Percentiles rank a stretch among this genome's conserved stretches.
These are phyloP conservation scores for Istiophorus platypterus DNA, from an alignment of 2,113 vertebrate species.

Conservation along the genomic window DNA sequence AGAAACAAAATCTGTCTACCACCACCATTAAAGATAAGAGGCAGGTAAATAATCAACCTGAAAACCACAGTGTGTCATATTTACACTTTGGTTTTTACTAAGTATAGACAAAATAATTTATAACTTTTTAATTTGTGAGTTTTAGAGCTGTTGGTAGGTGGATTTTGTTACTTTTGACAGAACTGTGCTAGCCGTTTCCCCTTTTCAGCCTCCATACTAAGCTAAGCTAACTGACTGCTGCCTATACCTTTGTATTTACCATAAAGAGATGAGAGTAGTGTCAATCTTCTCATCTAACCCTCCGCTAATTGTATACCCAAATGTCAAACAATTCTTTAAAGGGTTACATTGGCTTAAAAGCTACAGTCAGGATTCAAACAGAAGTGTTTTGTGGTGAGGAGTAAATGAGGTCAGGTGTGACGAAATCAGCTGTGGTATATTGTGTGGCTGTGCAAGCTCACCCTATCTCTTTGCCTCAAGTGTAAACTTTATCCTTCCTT, in stretches of 20 bases:
- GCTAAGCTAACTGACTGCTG: background rate
- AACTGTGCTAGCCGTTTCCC: background rate
- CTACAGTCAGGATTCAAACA: background rate
- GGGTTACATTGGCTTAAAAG: background rate
- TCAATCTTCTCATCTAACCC: background rate
- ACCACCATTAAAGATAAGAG: background rate
- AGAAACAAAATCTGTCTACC: background rate
- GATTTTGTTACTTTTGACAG: background rate
- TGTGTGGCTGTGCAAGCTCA: slow-evolving; percentile 46
- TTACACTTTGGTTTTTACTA: background rate
- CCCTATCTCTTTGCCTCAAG: slow-evolving; percentile 21
- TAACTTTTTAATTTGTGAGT: background rate
- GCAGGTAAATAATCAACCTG: background rate
- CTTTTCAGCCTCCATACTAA: background rate
- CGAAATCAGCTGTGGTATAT: slow-evolving; percentile 26
- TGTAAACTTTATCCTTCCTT: slow-evolving; percentile 54
- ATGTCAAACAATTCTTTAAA: background rate
- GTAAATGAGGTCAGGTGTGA: slow-evolving; percentile 30
- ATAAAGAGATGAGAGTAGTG: background rate
- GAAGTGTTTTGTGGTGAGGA: slow-evolving; percentile 5
- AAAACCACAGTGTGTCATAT: background rate
- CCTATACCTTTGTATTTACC: background rate
- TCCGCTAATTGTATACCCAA: background rate
- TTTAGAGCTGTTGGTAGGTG: background rate
- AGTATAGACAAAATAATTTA: background rate